A percentile compares a stretch with the other conserved stretches of the same genome.
Evolutionary conservation across 1,140 invertebrate genomes (phyloP).

Genomic region (Drosophila nannoptera): DNA sequence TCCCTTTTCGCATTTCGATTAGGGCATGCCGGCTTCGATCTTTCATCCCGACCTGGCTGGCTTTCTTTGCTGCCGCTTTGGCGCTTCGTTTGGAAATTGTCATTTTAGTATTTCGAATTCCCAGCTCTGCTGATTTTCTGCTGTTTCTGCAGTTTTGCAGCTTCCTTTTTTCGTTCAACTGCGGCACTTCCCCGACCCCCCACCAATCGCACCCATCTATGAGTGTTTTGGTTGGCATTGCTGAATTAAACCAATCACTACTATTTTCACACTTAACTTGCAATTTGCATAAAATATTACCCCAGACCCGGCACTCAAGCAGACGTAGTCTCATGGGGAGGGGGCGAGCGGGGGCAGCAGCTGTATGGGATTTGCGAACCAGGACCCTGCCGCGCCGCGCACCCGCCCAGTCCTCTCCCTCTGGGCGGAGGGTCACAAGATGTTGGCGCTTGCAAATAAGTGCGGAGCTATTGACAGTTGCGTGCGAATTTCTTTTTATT

Average conservation of each 20-base stretch:
- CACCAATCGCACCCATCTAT: conserved; percentile 29
- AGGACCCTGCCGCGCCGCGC: neutral
- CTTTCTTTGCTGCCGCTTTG: conserved; percentile 56
- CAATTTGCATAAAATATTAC: conserved; percentile 78
- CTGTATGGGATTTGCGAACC: conserved; percentile 1
- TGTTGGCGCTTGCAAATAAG: conserved; percentile 59
- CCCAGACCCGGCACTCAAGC: conserved; percentile 74
- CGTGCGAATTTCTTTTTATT: conserved; percentile 76
- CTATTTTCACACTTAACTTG: conserved; percentile 78
- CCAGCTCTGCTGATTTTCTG: conserved; percentile 71
- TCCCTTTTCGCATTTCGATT: neutral
- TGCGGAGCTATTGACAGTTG: conserved; percentile 73
- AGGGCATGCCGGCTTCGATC: conserved; percentile 31
- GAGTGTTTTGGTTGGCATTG: conserved; percentile 74
- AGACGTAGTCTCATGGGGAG: conserved; percentile 43
- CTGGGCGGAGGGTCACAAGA: conserved; percentile 25
- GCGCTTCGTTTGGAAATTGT: conserved; percentile 69
- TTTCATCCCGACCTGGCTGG: conserved; percentile 24
- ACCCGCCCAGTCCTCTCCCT: neutral
- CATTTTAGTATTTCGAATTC: conserved; percentile 71
- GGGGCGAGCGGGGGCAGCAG: neutral
- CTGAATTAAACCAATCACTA: conserved; percentile 78
- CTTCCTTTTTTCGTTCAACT: conserved; percentile 30
- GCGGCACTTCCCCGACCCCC: neutral
- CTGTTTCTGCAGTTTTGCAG: conserved; percentile 67